Evolutionary conservation across 2,888 invertebrate genomes (phyloP).

Genomic region (Mythimna loreyi): DNA sequence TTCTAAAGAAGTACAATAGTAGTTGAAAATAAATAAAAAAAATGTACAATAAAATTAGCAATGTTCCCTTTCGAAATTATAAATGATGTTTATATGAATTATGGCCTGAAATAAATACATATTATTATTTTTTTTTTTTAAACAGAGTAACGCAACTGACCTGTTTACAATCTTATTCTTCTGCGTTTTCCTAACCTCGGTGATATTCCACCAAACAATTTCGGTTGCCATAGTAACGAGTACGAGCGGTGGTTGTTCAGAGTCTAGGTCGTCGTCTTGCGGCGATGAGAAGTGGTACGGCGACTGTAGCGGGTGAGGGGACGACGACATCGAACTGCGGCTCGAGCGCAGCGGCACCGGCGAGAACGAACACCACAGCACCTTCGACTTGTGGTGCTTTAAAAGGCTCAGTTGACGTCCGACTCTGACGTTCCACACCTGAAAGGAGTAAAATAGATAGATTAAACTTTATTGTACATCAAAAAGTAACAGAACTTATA

Average conservation of each 20-base stretch:
- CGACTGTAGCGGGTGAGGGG: conserved; percentile 53
- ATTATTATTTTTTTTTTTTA: too few relatives aligned
- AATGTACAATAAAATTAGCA: too few relatives aligned
- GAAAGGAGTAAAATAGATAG: conserved; percentile 27
- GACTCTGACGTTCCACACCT: conserved; percentile 88
- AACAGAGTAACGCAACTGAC: conserved; percentile 61
- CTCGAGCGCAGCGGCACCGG: conserved; percentile 82
- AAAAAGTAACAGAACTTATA: too few relatives aligned
- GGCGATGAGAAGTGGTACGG: conserved; percentile 42
- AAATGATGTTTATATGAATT: too few relatives aligned
- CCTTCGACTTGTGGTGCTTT: conserved; percentile 89
- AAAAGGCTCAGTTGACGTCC: conserved; percentile 82
- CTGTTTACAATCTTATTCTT: conserved; percentile 72
- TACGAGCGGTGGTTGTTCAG: conserved; percentile 83
- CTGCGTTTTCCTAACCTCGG: conserved; percentile 75
- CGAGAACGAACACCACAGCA: conserved; percentile 89
- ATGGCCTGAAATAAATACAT: too few relatives aligned
- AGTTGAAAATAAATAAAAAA: too few relatives aligned
- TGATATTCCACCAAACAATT: conserved; percentile 91
- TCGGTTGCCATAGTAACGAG: conserved; percentile 91
- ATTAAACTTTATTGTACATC: too few relatives aligned
- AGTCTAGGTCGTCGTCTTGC: conserved; percentile 63
- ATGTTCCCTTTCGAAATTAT: too few relatives aligned
- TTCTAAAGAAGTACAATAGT: too few relatives aligned
- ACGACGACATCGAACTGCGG: conserved; percentile 65